Evolutionary conservation across 1,140 invertebrate genomes (phyloP), one percentile per base, ranked within the genome.

Genomic region (Thrips palmi): DNA sequence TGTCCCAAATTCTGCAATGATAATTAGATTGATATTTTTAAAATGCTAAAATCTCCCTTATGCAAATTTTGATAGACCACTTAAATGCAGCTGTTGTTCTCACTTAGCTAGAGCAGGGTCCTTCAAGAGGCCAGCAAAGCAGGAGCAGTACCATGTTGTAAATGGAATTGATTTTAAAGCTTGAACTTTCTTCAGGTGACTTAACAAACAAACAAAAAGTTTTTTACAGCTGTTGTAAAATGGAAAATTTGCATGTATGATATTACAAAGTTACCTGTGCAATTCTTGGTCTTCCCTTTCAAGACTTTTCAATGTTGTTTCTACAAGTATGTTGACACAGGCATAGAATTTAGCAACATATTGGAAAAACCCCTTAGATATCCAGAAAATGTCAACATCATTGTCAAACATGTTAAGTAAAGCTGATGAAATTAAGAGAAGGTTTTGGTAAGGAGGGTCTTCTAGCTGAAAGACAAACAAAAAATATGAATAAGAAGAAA

Each of bases 1-100:
- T 64, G 44, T 67, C 65, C 54, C 58, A 63, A 17, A 67, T 51
- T 41, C 60, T 63, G 47, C n/a, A n/a, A n/a, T n/a, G n/a, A n/a
- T n/a, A n/a, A n/a, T n/a, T n/a, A n/a, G n/a, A n/a, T n/a, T n/a
- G n/a, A n/a, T n/a, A n/a, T n/a, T n/a, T n/a, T n/a, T n/a, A n/a
- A n/a, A n/a, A n/a, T n/a, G n/a, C n/a, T n/a, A n/a, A n/a, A n/a
- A n/a, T n/a, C n/a, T n/a, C n/a, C n/a, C n/a, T n/a, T n/a, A n/a
- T n/a, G n/a, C n/a, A n/a, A n/a, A n/a, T n/a, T n/a, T n/a, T n/a
- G n/a, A n/a, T n/a, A n/a, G n/a, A n/a, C n/a, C n/a, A n/a, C n/a
- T n/a, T n/a, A n/a, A n/a, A n/a, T n/a, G n/a, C n/a, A n/a, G n/a
- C n/a, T n/a, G n/a, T n/a, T n/a, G n/a, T n/a, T n/a, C n/a, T n/a